phyloP scores from a whole-genome alignment of 2,888 invertebrate species.

The Terebella lapidaria region DNA sequence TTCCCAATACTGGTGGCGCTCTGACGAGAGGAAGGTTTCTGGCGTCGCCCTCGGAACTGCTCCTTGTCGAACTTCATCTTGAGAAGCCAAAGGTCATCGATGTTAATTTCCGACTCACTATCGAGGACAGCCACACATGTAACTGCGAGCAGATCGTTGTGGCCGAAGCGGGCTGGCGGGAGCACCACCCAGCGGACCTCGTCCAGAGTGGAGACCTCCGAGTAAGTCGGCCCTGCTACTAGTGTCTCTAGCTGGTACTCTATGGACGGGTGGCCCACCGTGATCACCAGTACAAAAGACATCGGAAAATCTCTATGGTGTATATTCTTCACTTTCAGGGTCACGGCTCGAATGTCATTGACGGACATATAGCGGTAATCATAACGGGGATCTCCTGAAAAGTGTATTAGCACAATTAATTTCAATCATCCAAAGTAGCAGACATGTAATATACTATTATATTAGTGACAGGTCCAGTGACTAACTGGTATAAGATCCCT shows the following conservation, averaged over 20 bases:
- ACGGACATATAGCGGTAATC: constrained; percentile 4
- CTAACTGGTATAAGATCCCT: too few relatives aligned
- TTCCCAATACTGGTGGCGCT: not conserved
- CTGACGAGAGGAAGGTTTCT: not conserved
- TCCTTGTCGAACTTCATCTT: constrained; percentile 5
- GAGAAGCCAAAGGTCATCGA: constrained; percentile 15
- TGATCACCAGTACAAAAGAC: constrained; percentile 4
- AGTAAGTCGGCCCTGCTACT: constrained; percentile 1
- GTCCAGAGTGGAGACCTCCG: constrained; percentile 5
- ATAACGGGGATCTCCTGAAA: constrained; percentile 14
- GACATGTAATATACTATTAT: too few relatives aligned
- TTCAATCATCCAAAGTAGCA: too few relatives aligned
- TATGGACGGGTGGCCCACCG: constrained; percentile 3
- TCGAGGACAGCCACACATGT: constrained; percentile 10
- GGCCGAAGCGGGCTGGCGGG: constrained; percentile 11
- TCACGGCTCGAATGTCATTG: constrained; percentile 11
- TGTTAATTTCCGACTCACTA: constrained; percentile 5
- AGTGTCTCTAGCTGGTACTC: constrained; percentile 14
- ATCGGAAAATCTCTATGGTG: constrained; percentile 3
- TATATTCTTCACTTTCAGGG: constrained; percentile 4
- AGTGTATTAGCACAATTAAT: too few relatives aligned
- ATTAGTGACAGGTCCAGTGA: too few relatives aligned
- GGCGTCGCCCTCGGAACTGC: not conserved
- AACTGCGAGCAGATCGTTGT: constrained; percentile 6
- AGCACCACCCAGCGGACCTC: constrained; percentile 11